Evolutionary conservation across 2,797 vertebrate genomes (phyloP), one percentile per base, ranked within the genome.

Genomic region (Falco columbarius): DNA sequence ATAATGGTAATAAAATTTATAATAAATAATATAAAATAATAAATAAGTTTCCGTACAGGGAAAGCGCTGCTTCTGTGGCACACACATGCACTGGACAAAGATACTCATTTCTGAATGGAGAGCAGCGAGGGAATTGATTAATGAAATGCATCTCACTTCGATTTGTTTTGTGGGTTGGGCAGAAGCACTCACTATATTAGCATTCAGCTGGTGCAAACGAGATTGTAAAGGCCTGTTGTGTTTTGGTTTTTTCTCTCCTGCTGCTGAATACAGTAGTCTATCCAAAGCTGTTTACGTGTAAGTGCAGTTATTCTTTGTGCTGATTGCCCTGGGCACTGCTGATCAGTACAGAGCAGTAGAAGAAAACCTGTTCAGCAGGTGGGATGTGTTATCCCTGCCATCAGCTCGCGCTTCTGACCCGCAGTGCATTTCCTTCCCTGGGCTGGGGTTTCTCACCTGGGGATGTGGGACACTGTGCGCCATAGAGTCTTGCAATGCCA

Each of bases 141-240:
- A 95, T 89, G 93, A 95, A 95, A 86, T 66, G 72, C 90, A 51
- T 86, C 93, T 47, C 2, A 0, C 90, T 77, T 70, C 1, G 4
- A 74, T 96, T 93, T 93, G 88, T 89, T 90, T 44, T 17, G 6
- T 71, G 91, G 81, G 58, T 10, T 90, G 86, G 86, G 82, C 90
- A 95, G 71, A 73, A 86, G 75, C 36, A 4, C 62, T 94, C 20
- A n/a, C 81, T 71, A 5, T 65, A 91, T 95, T 91, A 95, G 91
- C 93, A 96, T 97, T 93, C 95, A 88, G 84, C 86, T 89, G 66
- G 61, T 85, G 93, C 52, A n/a, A 47, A 51, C 11, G 40, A 80
- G 72, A 36, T 73, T 92, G 29, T 21, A 81, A 80, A 85, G 32
- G n/a, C 68, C 52, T 87, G 27, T 1, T 7, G 3, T 74, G 76